Percentiles rank a stretch among this genome's conserved stretches.
These are phyloP conservation scores for Drosophila subquinaria DNA, from an alignment of 2,888 invertebrate genomes.

Conservation along the genomic window DNA sequence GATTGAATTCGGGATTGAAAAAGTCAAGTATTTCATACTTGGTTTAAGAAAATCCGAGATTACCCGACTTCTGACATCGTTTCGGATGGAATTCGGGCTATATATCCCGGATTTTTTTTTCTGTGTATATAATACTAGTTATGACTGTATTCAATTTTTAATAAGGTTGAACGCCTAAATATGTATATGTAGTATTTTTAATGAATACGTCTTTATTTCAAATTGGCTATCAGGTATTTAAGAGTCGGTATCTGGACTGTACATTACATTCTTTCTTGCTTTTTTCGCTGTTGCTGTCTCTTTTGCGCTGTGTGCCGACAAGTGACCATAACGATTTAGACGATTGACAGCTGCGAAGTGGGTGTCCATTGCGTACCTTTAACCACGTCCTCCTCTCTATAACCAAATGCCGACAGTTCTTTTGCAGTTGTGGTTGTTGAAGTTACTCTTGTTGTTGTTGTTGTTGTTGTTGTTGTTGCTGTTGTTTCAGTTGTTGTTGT, in stretches of 20 bases:
- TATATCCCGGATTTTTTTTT: too few relatives aligned
- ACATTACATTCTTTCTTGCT: not conserved
- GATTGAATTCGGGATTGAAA: too few relatives aligned
- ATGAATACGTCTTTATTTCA: not conserved
- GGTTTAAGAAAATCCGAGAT: too few relatives aligned
- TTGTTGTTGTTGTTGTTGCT: constrained; percentile 29
- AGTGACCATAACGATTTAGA: constrained; percentile 76
- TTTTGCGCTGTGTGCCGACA: constrained; percentile 46
- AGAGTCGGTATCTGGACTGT: not conserved
- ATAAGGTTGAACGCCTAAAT: too few relatives aligned
- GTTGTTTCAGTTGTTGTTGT: constrained; percentile 17
- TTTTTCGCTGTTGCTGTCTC: not conserved
- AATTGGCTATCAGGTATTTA: not conserved
- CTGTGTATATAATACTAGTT: too few relatives aligned
- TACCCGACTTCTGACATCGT: too few relatives aligned
- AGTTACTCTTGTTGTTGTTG: constrained; percentile 23
- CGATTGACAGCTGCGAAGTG: constrained; percentile 77
- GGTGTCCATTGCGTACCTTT: constrained; percentile 63
- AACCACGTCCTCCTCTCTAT: constrained; percentile 31
- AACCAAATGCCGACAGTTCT: constrained; percentile 59
- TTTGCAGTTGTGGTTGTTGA: constrained; percentile 8
- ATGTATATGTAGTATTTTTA: too few relatives aligned
- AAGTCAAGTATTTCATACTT: too few relatives aligned
- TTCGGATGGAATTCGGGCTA: too few relatives aligned
- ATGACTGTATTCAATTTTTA: too few relatives aligned